These are phyloP conservation scores for Aphaenogaster ashmeadi DNA, from an alignment of 1,140 invertebrate species.

Conservation along the genomic window DNA sequence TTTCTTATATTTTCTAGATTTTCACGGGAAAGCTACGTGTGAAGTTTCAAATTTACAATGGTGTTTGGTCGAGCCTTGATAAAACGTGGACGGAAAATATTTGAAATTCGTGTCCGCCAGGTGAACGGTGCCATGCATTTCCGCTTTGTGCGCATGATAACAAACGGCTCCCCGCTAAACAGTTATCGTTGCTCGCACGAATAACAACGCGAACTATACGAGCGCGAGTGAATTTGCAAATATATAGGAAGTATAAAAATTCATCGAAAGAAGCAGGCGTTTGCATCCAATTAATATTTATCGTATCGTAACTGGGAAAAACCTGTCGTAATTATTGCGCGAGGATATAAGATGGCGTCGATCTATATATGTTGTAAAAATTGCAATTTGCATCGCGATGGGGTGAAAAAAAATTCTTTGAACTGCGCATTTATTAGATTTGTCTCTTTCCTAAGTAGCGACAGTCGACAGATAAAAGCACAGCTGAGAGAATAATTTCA, in stretches of 20 bases:
- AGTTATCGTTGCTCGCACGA: not conserved
- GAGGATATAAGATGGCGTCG: not conserved
- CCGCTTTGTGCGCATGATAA: constrained; percentile 46
- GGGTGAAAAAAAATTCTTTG: not conserved
- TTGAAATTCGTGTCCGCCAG: constrained; percentile 52
- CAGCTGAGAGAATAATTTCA: not conserved
- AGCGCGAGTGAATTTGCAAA: not conserved
- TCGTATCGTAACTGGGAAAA: not conserved
- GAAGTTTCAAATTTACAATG: not conserved
- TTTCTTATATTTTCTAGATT: not conserved
- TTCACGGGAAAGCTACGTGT: not conserved
- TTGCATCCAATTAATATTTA: not conserved
- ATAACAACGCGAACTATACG: not conserved
- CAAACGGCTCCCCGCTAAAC: constrained; percentile 29
- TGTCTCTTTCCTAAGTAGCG: not conserved
- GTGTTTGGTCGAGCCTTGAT: constrained; percentile 17
- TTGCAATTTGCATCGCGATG: not conserved
- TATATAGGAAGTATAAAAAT: constrained; percentile 2
- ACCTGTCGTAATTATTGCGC: not conserved
- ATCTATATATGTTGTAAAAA: not conserved
- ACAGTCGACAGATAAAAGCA: not conserved
- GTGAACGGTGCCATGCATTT: constrained; percentile 39
- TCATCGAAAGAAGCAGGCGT: not conserved
- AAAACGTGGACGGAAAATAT: constrained; percentile 46
- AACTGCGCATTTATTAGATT: not conserved